Base-by-base conservation (phyloP, 2,888 invertebrate genomes). In the Lepidonotus clava region DNA sequence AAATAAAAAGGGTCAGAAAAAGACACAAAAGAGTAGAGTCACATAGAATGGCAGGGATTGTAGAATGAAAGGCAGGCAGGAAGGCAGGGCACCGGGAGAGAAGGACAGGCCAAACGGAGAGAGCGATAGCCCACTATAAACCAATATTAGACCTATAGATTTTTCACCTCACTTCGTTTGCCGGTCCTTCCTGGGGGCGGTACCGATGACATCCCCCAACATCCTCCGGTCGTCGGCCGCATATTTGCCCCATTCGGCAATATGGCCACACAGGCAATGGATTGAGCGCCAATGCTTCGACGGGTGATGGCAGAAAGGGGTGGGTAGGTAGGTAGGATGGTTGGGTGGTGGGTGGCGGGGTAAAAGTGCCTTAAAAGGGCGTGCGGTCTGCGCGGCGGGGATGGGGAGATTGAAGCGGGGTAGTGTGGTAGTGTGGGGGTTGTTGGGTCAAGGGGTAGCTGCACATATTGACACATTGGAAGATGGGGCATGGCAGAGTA, bases 111-210 rank as follows among this genome's bases (percentile, higher is more conserved):
- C n/a, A n/a, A n/a, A n/a, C n/a, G n/a, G n/a, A n/a, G n/a, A n/a
- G n/a, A n/a, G n/a, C n/a, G n/a, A n/a, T n/a, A n/a, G n/a, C n/a
- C 56, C 56, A 56, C 56, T 56, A 24, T 56, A 24, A 11, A 56
- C 56, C 56, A 56, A 56, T 56, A 56, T 56, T 56, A 56, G 56
- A 56, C 56, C 56, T 56, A 56, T 56, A 56, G 56, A 24, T 56
- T 11, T 56, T 56, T 56, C 56, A 11, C 24, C 21, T 56, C 56
- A 5, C 14, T 56, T 5, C 8, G 21, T 56, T 56, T 56, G 56
- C 14, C 24, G 24, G 56, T 8, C 56, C 56, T 18, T n/a, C 24
- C 24, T n/a, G 21, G 14, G 14, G 24, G 56, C 14, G 56, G 14
- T n/a, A 24, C 14, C 14, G 24, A 24, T 56, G 56, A 56, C 5